Conservation (phyloP, 2,888 invertebrate species). For the Drosophila ezoana region DNA sequence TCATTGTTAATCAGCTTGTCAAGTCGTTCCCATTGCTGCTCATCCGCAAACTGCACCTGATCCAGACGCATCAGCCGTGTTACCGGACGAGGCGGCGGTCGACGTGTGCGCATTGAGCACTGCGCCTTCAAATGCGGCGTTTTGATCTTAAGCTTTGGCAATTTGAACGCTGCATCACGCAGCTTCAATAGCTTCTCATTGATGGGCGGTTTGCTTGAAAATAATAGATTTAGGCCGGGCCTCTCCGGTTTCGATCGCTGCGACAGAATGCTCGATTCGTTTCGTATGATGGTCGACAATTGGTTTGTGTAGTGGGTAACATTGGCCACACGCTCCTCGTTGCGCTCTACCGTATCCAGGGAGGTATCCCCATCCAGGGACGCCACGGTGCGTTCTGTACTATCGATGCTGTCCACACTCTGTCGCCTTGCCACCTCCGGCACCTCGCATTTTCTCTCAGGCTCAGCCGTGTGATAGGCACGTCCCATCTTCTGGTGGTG, state of each 20-base stretch:
- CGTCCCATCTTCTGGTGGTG: too few species aligned
- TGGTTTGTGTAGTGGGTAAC: background rate
- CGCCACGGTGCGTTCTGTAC: background rate
- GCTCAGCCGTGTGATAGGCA: too few species aligned
- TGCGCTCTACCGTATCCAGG: slow-evolving; percentile 11
- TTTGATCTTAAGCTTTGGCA: slow-evolving; percentile 7
- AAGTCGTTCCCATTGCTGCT: slow-evolving; percentile 23
- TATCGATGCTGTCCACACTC: background rate
- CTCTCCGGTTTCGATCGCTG: background rate
- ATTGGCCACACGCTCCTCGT: slow-evolving; percentile 6
- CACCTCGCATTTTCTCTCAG: too few species aligned
- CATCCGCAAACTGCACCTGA: background rate
- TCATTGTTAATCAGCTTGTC: background rate
- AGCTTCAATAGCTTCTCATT: slow-evolving; percentile 5
- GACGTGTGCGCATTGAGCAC: slow-evolving; percentile 11
- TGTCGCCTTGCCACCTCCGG: too few species aligned
- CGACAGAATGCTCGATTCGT: background rate
- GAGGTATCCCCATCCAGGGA: slow-evolving; percentile 6
- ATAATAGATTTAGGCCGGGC: background rate
- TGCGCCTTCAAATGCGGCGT: background rate
- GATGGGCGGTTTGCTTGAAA: background rate
- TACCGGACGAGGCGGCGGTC: background rate
- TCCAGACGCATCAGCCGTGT: background rate
- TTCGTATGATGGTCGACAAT: too few species aligned
- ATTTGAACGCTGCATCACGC: slow-evolving; percentile 1